phyloP scores from a whole-genome alignment of 2,888 invertebrate species.

The Chrysolina americana region DNA sequence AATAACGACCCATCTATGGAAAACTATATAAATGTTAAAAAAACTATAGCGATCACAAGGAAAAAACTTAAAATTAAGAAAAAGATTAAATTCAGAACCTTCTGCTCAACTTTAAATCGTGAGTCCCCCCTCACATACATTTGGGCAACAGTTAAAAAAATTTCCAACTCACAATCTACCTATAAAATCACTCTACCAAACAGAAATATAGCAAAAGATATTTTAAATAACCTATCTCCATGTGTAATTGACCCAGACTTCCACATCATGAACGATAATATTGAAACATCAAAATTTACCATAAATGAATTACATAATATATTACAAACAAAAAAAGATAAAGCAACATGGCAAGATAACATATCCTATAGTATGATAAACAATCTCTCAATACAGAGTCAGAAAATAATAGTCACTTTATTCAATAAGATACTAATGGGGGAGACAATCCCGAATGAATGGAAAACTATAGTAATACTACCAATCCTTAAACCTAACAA shows the following conservation, averaged over 20 bases:
- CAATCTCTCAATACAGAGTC: background rate
- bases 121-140: background rate
- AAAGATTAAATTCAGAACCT: background rate
- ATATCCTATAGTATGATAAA: slow-evolving; percentile 1
- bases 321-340: background rate
- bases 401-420: background rate
- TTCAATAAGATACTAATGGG: background rate
- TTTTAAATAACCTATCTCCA: background rate
- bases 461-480: background rate
- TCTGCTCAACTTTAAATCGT: background rate
- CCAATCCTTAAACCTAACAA: background rate
- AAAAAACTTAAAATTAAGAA: too few species aligned
- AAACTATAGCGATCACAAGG: too few species aligned
- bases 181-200: background rate
- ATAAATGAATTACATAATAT: background rate
- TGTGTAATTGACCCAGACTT: background rate
- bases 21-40: too few species aligned
- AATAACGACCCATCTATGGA: background rate
- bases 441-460: background rate
- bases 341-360: background rate
- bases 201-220: background rate
- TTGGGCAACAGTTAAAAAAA: background rate
- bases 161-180: background rate
- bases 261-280: background rate
- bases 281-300: background rate